A percentile compares a stretch with the other conserved stretches of the same genome.
phyloP scores from a whole-genome alignment of 2,888 invertebrate genomes.

The Parthenolecanium corni region DNA sequence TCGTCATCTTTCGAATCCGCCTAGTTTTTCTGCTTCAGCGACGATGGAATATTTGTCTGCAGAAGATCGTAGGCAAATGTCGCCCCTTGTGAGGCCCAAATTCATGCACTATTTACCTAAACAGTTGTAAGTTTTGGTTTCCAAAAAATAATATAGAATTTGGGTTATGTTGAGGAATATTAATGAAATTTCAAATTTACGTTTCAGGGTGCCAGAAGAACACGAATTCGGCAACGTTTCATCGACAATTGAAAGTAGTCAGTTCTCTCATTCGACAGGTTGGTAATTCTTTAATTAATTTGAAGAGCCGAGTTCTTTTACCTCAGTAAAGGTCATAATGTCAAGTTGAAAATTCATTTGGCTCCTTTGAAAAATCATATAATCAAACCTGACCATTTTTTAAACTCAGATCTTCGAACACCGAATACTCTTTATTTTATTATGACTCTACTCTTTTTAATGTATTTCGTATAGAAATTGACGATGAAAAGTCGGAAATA shows the following conservation, averaged over 20 bases:
- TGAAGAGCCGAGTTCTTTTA: no score
- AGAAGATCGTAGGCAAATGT: conserved; percentile 33
- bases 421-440: no score
- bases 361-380: no score
- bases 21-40: conserved; percentile 30
- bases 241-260: conserved; percentile 11
- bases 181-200: not conserved
- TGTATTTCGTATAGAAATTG: conserved; percentile 14
- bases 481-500: conserved; percentile 10
- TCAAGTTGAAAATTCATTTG: no score
- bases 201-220: conserved; percentile 32
- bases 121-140: conserved; percentile 28
- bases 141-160: not conserved
- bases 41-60: conserved; percentile 33
- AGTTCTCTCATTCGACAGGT: conserved; percentile 22
- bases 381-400: no score
- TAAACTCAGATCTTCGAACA: no score
- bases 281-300: not conserved
- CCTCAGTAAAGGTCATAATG: no score
- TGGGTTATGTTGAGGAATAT: not conserved
- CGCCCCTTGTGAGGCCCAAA: conserved; percentile 32
- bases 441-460: no score
- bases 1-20: conserved; percentile 36
- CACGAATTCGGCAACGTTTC: conserved; percentile 29
- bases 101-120: conserved; percentile 27